These are phyloP conservation scores for Tychaedon coryphoeus DNA, from an alignment of 2,113 vertebrate genomes.

Conservation along the genomic window DNA sequence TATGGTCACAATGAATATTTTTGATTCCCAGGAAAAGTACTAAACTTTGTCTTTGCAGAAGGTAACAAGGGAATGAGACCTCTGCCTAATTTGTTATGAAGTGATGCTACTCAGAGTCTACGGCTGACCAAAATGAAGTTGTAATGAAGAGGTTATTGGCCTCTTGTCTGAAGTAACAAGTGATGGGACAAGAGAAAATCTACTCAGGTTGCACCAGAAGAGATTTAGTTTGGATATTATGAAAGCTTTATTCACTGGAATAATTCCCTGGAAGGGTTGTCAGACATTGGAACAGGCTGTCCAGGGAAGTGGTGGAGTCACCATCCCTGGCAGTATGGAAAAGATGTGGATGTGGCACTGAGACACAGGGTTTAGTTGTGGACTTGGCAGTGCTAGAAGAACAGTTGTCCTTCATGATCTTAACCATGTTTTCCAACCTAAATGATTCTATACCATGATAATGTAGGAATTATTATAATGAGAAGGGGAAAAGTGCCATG, in stretches of 20 bases:
- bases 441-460: not conserved
- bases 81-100: not conserved
- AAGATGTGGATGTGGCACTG: not conserved
- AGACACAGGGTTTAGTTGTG: not conserved
- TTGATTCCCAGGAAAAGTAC: not conserved
- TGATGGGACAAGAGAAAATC: not conserved
- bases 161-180: not conserved
- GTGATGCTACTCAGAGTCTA: not conserved
- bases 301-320: not conserved
- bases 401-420: not conserved
- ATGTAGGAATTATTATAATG: not conserved
- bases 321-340: not conserved
- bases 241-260: not conserved
- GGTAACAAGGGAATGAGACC: not conserved
- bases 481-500: not conserved
- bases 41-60: not conserved
- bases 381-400: not conserved
- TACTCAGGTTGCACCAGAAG: not conserved
- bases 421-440: not conserved
- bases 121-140: not conserved
- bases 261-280: not conserved
- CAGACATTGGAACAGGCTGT: not conserved
- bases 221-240: not conserved
- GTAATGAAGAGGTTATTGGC: not conserved
- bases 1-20: not conserved